A percentile compares a stretch with the other conserved stretches of the same genome.
phyloP scores from a whole-genome alignment of 2,888 invertebrate species.

The Drosophila helvetica region DNA sequence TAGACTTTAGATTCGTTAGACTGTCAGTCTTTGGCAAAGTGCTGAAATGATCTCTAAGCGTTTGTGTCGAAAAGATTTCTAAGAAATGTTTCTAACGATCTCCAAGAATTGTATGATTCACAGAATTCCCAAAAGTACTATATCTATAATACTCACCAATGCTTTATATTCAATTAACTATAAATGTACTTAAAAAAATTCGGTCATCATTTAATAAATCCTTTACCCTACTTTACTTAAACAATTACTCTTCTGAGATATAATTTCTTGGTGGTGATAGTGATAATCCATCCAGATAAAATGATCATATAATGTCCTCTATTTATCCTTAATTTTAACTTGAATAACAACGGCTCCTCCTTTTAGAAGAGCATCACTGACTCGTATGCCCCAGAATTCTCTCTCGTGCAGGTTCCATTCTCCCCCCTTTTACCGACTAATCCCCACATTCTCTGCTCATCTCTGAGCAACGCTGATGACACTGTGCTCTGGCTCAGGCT shows the following conservation, averaged over 20 bases:
- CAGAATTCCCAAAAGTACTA: not conserved
- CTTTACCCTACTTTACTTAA: too few species aligned
- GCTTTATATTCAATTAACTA: not conserved
- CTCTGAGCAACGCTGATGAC: conserved; percentile 6
- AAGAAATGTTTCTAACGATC: not conserved
- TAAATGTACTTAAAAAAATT: not conserved
- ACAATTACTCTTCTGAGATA: too few species aligned
- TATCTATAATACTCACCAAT: not conserved
- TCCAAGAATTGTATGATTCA: not conserved
- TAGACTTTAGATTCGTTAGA: not conserved
- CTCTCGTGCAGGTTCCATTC: not conserved
- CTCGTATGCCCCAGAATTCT: conserved; percentile 3
- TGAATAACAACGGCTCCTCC: conserved; percentile 4
- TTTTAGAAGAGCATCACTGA: conserved; percentile 16
- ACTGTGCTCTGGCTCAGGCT: conserved; percentile 1
- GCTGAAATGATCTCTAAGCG: not conserved
- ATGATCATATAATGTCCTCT: too few species aligned
- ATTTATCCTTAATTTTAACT: not conserved
- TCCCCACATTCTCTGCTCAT: conserved; percentile 7
- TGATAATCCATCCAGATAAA: too few species aligned
- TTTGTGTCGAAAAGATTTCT: not conserved
- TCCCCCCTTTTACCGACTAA: not conserved
- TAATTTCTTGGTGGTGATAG: too few species aligned
- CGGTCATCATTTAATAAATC: not conserved
- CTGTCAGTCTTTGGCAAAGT: not conserved